phyloP scores from a whole-genome alignment of 2,113 vertebrate genomes.

The Phycodurus eques region DNA sequence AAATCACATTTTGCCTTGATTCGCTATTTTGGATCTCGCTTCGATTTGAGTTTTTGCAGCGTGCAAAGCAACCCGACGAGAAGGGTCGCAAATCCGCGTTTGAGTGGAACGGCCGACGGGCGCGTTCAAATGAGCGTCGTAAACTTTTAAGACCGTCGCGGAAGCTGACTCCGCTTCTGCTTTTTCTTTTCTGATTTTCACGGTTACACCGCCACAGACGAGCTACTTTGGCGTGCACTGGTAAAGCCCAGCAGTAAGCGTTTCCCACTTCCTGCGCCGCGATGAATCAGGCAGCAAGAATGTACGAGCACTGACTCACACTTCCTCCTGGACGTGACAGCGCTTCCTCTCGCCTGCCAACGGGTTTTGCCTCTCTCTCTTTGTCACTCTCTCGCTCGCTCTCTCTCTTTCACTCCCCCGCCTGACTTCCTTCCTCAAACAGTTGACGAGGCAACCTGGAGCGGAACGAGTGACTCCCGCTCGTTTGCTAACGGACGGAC shows the following conservation, averaged over 20 bases:
- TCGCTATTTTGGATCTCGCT: too few relatives aligned
- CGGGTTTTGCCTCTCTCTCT: slow-evolving; percentile 49
- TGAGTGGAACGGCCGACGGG: too few relatives aligned
- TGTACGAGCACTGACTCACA: slow-evolving; percentile 75
- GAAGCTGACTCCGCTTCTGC: background rate
- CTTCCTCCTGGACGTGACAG: slow-evolving; percentile 80
- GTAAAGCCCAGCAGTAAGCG: slow-evolving; percentile 59
- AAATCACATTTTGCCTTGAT: too few relatives aligned
- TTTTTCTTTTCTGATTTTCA: slow-evolving; percentile 15
- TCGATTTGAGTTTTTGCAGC: too few relatives aligned
- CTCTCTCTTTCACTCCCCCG: slow-evolving; percentile 32
- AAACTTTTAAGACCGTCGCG: too few relatives aligned
- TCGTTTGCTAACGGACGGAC: slow-evolving; percentile 25
- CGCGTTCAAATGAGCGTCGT: too few relatives aligned
- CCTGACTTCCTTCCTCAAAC: slow-evolving; percentile 45
- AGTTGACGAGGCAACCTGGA: slow-evolving; percentile 36
- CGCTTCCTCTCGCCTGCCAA: slow-evolving; percentile 67
- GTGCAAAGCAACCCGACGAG: too few relatives aligned
- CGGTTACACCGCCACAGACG: slow-evolving; percentile 37
- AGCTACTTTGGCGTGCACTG: slow-evolving; percentile 40
- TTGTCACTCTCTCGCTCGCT: slow-evolving; percentile 33
- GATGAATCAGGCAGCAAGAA: slow-evolving; percentile 77
- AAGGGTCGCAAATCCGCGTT: too few relatives aligned
- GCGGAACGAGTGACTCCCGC: slow-evolving; percentile 68
- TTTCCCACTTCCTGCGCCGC: slow-evolving; percentile 68